Evolutionary conservation across 2,797 vertebrate genomes (phyloP).

Genomic region (Leptodactylus fallax): DNA sequence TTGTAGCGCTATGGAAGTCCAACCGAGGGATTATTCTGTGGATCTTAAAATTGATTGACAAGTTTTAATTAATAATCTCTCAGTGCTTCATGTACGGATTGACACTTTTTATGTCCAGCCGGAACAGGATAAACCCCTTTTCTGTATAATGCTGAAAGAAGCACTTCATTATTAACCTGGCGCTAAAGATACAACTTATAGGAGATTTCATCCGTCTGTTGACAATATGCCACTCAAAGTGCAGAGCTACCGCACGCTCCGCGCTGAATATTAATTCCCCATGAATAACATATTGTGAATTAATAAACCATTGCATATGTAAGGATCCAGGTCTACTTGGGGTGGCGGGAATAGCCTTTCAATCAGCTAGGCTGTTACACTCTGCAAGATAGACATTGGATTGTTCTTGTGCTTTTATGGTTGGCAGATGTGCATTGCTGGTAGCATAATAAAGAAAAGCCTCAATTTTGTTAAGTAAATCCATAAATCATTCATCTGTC

Average conservation of each 20-base stretch:
- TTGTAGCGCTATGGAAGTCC: not conserved
- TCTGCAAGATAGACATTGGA: conserved; percentile 26
- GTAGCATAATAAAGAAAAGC: not conserved
- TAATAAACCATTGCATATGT: conserved; percentile 44
- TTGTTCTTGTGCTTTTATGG: conserved; percentile 22
- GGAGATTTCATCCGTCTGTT: conserved; percentile 22
- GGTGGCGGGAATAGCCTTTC: conserved; percentile 7
- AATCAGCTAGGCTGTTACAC: conserved; percentile 16
- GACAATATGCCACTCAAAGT: conserved; percentile 40
- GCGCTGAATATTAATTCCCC: conserved; percentile 45
- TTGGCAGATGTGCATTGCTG: conserved; percentile 11
- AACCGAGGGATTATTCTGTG: not conserved
- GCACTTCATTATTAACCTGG: conserved; percentile 30
- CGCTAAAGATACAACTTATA: conserved; percentile 1
- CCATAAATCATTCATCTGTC: conserved; percentile 35
- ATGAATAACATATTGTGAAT: conserved; percentile 48
- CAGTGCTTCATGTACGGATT: not conserved
- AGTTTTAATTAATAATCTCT: conserved; percentile 32
- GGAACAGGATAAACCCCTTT: not conserved
- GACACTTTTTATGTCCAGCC: conserved; percentile 34
- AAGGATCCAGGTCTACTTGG: not conserved
- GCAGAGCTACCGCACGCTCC: conserved; percentile 2
- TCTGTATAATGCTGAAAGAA: conserved; percentile 33
- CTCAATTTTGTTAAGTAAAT: conserved; percentile 17
- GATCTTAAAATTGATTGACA: conserved; percentile 9